Base-by-base conservation (phyloP, 2,113 vertebrate species). In the Phyllostomus hastatus region DNA sequence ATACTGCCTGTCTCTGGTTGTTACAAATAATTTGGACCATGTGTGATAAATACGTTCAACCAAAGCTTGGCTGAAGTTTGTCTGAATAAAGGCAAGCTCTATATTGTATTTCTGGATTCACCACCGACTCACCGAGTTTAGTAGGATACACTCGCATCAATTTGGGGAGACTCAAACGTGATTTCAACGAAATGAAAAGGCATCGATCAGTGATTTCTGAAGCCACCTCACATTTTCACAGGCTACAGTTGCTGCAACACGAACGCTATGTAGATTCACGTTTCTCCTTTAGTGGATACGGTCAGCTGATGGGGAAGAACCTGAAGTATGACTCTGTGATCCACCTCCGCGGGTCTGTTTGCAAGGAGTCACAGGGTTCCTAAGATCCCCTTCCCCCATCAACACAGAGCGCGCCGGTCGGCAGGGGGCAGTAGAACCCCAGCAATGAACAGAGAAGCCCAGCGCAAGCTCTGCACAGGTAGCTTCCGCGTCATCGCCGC, bases 351-450 rank as follows among this genome's bases (percentile, higher is more conserved):
- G 22, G 15, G 12, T 57, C 33, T n/a, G 15, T 43, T 33, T 67
- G 17, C 38, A 83, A 48, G 69, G 8, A 38, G 2, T 66, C 31
- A 48, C 82, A 9, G 0, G 4, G 5, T n/a, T 48, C 50, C 69
- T 38, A 1, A n/a, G 38, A 28, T 14, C 43, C 43, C 57, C 7
- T 31, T 43, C 57, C 38, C 31, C 43, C 24, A 3, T 33, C 10
- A 31, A 10, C 43, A 59, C 31, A 50, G 16, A 31, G 19, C 6
- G 35, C 8, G 20, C 5, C 2, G 4, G 33, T 20, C 97, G 89
- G 96, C 79, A 97, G 97, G 95, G 95, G 97, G 96, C 97, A 95
- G 90, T 12, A 93, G 61, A 83, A 33, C 87, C 22, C 92, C 64
- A 88, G 61, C 26, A 89, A 75, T 80, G 69, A 86, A 92, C 19